These are phyloP conservation scores for Eupithecia exiguata DNA, from an alignment of 2,888 invertebrate genomes.

Conservation along the genomic window DNA sequence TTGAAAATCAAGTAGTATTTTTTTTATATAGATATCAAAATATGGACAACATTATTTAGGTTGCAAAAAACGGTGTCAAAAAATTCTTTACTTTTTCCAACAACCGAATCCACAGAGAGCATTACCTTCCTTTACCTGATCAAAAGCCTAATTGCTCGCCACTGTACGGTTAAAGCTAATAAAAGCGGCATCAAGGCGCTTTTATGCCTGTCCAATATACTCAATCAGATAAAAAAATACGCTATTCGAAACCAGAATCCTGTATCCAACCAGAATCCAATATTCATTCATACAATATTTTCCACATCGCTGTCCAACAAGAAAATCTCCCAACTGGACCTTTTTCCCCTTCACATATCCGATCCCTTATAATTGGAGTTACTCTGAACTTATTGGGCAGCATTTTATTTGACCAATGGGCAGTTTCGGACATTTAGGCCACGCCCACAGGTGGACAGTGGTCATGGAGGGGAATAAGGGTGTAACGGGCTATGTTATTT, in stretches of 20 bases:
- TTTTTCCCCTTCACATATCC: constrained; percentile 18
- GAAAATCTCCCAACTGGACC: constrained; percentile 10
- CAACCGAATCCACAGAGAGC: neutral
- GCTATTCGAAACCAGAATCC: neutral
- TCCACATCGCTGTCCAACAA: constrained; percentile 11
- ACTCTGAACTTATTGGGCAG: neutral
- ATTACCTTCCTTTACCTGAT: neutral
- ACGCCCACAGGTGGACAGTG: constrained; percentile 64
- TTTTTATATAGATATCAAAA: no score
- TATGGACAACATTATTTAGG: neutral
- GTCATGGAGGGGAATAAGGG: constrained; percentile 41
- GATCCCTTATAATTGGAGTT: constrained; percentile 5
- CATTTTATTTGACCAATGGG: constrained; percentile 63
- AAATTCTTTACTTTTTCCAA: neutral
- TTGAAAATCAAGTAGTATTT: neutral
- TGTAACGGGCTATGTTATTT: constrained; percentile 2
- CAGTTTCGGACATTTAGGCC: constrained; percentile 49
- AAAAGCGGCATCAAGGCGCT: no score
- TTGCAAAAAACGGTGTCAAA: neutral
- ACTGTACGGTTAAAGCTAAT: no score
- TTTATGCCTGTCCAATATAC: neutral
- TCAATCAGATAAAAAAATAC: neutral
- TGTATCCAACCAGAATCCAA: neutral
- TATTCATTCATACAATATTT: neutral
- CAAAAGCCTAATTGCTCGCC: neutral